Evolutionary conservation across 1,140 invertebrate genomes (phyloP), one percentile per base, ranked within the genome.

Genomic region (Drosophila mayri): DNA sequence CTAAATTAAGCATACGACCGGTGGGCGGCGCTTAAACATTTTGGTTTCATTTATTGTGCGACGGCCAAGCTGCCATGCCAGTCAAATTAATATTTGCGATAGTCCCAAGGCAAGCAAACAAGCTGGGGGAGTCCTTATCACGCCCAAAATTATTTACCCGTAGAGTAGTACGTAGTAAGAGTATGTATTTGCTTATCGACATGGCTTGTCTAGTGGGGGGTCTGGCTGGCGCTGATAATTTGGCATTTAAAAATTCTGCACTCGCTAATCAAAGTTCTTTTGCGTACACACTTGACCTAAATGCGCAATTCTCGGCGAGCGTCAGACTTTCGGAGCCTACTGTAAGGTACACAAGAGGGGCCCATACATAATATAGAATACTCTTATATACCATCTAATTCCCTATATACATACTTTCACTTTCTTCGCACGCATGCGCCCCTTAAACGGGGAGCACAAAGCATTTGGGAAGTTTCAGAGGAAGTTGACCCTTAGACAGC

Each of bases 371-470:
- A n/a, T 58, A 55, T 20, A 40, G 12, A 52, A 50, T 46, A 38
- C 38, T 28, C 20, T 41, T 77, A 57, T 66, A 12, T 75, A 32
- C 38, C 14, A 22, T 32, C 32, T 82, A 3, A 2, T 35, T 35
- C 12, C 5, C 1, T 52, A 84, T 78, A 38, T 78, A 81, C 81
- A 38, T 78, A 81, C 81, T 88, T 88, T 90, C 74, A 91, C 84
- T 87, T 87, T 87, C 77, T 20, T 41, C 38, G 10, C 32, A 64
- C 84, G 84, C 84, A 88, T 87, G 84, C 84, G 83, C 76, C 30
- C 54, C 57, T 32, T 22, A 37, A 50, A 49, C 20, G 7, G 18
- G 57, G 41, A 20, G 43, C 44, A n/a, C 11, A 22, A 38, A 50
- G n/a, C 20, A 38, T 22, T 54, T 38, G 47, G 49, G n/a, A 49